Evolutionary conservation across 2,797 vertebrate species (phyloP).

Genomic region (Tapirus indicus): DNA sequence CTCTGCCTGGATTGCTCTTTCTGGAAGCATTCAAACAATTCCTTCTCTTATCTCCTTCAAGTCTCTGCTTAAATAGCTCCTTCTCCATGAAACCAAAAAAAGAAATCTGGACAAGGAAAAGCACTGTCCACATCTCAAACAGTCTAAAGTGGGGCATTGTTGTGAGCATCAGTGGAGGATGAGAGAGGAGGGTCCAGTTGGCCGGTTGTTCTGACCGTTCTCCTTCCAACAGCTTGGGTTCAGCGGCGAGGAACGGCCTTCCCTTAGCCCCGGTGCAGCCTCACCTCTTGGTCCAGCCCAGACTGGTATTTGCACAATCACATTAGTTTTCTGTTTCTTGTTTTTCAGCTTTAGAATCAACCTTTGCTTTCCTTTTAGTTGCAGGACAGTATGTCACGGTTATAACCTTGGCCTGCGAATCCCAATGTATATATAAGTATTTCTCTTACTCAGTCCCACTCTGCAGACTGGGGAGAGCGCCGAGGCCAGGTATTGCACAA

Average conservation of each 20-base stretch:
- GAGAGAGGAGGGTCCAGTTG: rapidly evolving
- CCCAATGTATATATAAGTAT: rapidly evolving
- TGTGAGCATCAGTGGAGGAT: rapidly evolving
- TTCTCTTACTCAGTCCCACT: neutral
- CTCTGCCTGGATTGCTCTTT: neutral
- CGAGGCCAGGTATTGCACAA: neutral
- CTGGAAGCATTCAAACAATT: neutral
- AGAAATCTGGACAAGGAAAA: neutral
- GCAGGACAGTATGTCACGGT: neutral
- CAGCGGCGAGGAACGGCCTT: rapidly evolving
- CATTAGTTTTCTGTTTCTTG: neutral
- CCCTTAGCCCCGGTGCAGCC: neutral
- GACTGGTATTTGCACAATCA: neutral
- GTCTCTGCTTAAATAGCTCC: neutral
- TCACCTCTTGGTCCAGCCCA: neutral
- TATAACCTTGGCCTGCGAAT: neutral
- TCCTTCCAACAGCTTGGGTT: rapidly evolving
- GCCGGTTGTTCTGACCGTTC: rapidly evolving
- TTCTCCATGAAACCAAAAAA: neutral
- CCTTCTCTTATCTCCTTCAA: neutral
- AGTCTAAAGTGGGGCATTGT: rapidly evolving
- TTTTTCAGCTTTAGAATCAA: neutral
- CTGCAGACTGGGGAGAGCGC: neutral
- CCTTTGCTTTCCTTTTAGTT: neutral
- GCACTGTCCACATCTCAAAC: neutral